Conservation (phyloP, 2,797 vertebrate species). For the Lithobates pipiens region DNA sequence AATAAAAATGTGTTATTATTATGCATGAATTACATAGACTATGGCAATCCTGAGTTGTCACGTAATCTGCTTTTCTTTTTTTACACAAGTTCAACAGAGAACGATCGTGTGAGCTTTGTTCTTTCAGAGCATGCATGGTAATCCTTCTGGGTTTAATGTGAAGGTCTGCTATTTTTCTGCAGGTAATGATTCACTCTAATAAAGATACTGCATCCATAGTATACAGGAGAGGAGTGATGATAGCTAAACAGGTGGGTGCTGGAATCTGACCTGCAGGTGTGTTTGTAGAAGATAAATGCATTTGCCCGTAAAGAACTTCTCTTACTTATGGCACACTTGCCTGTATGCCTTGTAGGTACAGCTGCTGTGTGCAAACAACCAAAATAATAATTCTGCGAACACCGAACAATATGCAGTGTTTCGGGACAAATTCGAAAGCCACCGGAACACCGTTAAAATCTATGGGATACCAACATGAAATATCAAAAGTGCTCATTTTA, state of each 20-base stretch:
- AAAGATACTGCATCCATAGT: not conserved
- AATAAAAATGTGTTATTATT: no score
- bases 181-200: constrained; percentile 10
- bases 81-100: not conserved
- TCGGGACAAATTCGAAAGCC: no score
- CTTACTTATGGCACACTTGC: not conserved
- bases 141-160: not conserved
- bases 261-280: constrained; percentile 1
- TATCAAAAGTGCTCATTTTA: no score
- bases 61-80: not conserved
- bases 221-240: not conserved
- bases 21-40: not conserved
- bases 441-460: no score
- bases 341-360: not conserved
- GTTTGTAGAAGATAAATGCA: not conserved
- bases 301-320: not conserved
- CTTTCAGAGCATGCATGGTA: not conserved
- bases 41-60: not conserved
- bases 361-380: not conserved
- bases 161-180: not conserved
- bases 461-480: no score
- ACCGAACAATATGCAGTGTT: no score
- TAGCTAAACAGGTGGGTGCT: not conserved
- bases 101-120: not conserved
- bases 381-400: no score